Evolutionary conservation across 2,888 invertebrate genomes (phyloP), one percentile per base, ranked within the genome.

Genomic region (Ochropleura leucogaster): DNA sequence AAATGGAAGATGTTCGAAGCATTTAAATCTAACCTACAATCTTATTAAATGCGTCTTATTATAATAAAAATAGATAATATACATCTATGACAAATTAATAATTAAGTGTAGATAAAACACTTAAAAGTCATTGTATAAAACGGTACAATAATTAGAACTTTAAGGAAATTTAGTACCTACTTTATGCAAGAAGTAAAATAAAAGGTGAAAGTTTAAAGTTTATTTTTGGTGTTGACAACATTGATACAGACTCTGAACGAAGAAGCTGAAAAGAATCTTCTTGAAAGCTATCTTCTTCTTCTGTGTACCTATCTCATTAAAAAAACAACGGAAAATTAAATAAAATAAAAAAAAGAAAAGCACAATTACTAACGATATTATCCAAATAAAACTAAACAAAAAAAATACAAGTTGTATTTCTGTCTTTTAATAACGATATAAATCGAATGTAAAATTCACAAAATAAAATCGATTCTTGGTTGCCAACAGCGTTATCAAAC

Each of bases 1-100:
- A 77, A 82, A 79, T 88, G 84, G 85, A 87, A 88, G 83, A 87
- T 84, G 68, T 79, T 77, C 71, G 51, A 87, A 83, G 82, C 79
- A 72, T 77, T 74, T 76, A 49, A 74, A 80, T 72, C 68, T 81
- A 83, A 80, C 72, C 79, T 82, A 84, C 63, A 77, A 82, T 85
- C 47, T 74, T 81, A 83, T 80, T 85, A 83, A 86, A 87, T 85
- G 85, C 84, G 63, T 81, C 74, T 77, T 82, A 78, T 70, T 71
- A 72, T 66, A 83, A 66, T 74, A 74, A 76, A 83, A 83, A 77
- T 64, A 73, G 72, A 70, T 68, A 84, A 75, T 77, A 62, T 68
- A 78, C 62, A 79, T 73, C 44, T 80, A 83, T 71, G 73, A 57
- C 60, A 79, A 76, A 74, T 60, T 59, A 72, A 59, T 75, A 59